These are phyloP conservation scores for Pachycephus smyrnensis DNA, from an alignment of 2,888 invertebrate species.

Conservation along the genomic window DNA sequence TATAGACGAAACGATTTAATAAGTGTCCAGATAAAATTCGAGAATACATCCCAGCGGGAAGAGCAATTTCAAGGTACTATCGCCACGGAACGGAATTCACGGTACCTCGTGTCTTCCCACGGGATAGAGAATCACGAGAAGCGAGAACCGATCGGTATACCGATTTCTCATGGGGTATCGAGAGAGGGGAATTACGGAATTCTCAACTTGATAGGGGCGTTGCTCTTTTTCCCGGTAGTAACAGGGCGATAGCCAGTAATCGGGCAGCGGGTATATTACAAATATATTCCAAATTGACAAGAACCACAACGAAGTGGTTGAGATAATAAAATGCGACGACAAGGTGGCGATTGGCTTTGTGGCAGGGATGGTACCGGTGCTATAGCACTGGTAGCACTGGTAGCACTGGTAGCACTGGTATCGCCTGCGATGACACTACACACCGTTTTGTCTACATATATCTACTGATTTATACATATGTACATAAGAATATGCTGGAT, in stretches of 20 bases:
- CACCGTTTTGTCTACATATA: not conserved
- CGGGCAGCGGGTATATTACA: not conserved
- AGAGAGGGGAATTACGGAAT: not conserved
- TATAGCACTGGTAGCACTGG: not conserved
- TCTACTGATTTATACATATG: not conserved
- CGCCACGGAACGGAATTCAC: not conserved
- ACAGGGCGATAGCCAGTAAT: not conserved
- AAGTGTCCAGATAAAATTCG: not conserved
- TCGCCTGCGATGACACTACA: not conserved
- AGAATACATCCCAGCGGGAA: not conserved
- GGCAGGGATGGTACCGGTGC: not conserved
- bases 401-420: too few species aligned
- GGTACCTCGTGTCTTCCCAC: not conserved
- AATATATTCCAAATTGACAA: not conserved
- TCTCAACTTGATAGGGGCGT: not conserved
- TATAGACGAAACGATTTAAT: not conserved
- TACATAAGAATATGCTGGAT: slow-evolving; percentile 22
- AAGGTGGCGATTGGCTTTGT: slow-evolving; percentile 5
- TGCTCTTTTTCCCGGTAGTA: not conserved
- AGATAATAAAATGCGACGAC: slow-evolving; percentile 29
- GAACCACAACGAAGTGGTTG: not conserved
- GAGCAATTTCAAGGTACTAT: not conserved
- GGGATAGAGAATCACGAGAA: not conserved
- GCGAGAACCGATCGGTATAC: not conserved
- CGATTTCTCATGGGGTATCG: not conserved